Evolutionary conservation across 2,797 vertebrate species (phyloP).

Genomic region (Kryptolebias ocellatus): DNA sequence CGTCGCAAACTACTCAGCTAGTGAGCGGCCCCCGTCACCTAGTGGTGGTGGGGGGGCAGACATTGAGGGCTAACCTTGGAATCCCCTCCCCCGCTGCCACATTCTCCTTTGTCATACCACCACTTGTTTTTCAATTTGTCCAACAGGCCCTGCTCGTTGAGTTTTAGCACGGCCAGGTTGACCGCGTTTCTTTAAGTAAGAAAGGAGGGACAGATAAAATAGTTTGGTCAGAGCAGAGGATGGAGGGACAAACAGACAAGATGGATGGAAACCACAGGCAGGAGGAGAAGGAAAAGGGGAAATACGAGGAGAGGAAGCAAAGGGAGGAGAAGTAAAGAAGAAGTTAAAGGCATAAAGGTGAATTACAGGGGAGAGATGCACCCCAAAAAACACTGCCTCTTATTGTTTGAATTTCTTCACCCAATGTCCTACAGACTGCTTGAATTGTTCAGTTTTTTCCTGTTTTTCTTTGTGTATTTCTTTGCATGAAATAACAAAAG

Average conservation of each 20-base stretch:
- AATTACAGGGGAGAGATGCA: slow-evolving; percentile 52
- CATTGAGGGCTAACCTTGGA: slow-evolving; percentile 99
- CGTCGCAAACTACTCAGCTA: slow-evolving; percentile 49
- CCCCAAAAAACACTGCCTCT: slow-evolving; percentile 65
- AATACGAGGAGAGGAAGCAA: slow-evolving; percentile 27
- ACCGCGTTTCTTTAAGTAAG: slow-evolving; percentile 98
- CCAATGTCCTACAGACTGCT: not conserved
- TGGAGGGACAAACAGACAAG: slow-evolving; percentile 75
- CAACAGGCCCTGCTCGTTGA: slow-evolving; percentile 99
- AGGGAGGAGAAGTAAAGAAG: slow-evolving; percentile 44
- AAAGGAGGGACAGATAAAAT: slow-evolving; percentile 90
- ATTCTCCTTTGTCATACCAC: slow-evolving; percentile 99
- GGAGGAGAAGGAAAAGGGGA: slow-evolving; percentile 39
- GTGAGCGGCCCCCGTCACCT: slow-evolving; percentile 59
- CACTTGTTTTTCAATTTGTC: slow-evolving; percentile 99
- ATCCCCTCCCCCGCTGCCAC: slow-evolving; percentile 99
- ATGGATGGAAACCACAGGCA: slow-evolving; percentile 63
- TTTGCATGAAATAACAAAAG: slow-evolving; percentile 7
- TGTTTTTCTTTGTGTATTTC: slow-evolving; percentile 1
- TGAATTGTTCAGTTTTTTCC: slow-evolving; percentile 1
- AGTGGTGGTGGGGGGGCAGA: slow-evolving; percentile 82
- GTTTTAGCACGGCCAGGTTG: slow-evolving; percentile 99
- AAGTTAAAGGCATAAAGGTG: slow-evolving; percentile 49
- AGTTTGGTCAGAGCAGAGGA: slow-evolving; percentile 92
- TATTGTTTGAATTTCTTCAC: slow-evolving; percentile 41